These are phyloP conservation scores for Phacellophora camtschatica DNA, from an alignment of 30 jellyfish, hydroid and myxozoan species.

Conservation along the genomic window DNA sequence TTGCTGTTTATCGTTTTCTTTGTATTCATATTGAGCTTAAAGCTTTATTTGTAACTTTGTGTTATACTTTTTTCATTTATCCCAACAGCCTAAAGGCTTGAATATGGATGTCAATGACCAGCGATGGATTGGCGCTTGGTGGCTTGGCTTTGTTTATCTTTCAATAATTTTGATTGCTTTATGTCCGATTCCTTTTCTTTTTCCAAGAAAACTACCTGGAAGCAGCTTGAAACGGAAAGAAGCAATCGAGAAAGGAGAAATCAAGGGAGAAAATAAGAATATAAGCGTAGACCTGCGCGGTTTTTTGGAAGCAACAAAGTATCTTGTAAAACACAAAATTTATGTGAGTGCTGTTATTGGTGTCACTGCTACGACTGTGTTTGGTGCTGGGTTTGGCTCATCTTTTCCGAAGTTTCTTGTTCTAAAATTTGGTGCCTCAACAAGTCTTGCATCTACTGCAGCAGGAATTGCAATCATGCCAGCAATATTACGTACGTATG, in stretches of 20 bases:
- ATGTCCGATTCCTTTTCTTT: conserved; percentile 9
- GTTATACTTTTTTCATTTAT: background rate
- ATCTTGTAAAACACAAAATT: conserved; percentile 41
- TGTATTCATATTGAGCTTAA: too few relatives aligned
- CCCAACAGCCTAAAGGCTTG: conserved; percentile 26
- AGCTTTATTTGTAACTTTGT: too few relatives aligned
- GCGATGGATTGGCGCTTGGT: conserved; percentile 78
- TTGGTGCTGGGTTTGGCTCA: conserved; percentile 65
- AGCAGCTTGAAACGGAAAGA: conserved; percentile 11
- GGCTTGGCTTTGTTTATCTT: conserved; percentile 56
- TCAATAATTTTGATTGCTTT: conserved; percentile 7
- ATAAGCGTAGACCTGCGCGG: conserved; percentile 24
- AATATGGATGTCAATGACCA: conserved; percentile 21
- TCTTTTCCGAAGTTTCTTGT: conserved; percentile 51
- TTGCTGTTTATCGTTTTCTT: too few relatives aligned
- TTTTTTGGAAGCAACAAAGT: conserved; percentile 27
- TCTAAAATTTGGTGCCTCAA: conserved; percentile 67
- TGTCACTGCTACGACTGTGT: conserved; percentile 17
- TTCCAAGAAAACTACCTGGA: conserved; percentile 54
- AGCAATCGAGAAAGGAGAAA: conserved; percentile 62
- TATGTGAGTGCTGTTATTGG: conserved; percentile 47
- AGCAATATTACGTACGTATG: conserved; percentile 13
- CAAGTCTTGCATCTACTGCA: conserved; percentile 36
- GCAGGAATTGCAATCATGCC: conserved; percentile 35
- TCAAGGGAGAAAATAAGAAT: conserved; percentile 21